phyloP scores from a whole-genome alignment of 1,140 invertebrate genomes.

The Magallana ariakensis region DNA sequence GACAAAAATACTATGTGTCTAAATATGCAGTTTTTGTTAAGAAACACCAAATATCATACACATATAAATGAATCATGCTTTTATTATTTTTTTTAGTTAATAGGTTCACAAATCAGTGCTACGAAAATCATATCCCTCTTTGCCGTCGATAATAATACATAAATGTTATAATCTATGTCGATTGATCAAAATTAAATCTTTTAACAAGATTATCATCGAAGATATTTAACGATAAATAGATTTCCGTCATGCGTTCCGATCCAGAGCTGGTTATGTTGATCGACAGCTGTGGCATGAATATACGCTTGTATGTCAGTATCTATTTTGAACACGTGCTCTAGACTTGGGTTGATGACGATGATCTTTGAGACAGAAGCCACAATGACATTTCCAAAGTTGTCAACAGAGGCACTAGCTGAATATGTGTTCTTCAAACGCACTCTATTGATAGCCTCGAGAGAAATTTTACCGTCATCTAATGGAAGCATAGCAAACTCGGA shows the following conservation, averaged over 20 bases:
- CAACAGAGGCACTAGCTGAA: not conserved
- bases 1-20: no score
- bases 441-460: not conserved
- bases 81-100: no score
- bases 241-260: not conserved
- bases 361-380: not conserved
- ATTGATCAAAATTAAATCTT: no score
- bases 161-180: no score
- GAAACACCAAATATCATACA: no score
- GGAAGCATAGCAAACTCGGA: not conserved
- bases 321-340: not conserved
- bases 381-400: not conserved
- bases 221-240: not conserved
- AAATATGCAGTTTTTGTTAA: no score
- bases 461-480: not conserved
- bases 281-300: not conserved
- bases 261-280: not conserved
- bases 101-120: no score
- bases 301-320: not conserved
- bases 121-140: no score
- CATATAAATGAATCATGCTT: no score
- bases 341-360: not conserved
- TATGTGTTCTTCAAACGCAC: not conserved
- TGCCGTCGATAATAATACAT: no score
- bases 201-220: not conserved